Conservation (phyloP, 2,888 invertebrate species). For the Busseola fusca region DNA sequence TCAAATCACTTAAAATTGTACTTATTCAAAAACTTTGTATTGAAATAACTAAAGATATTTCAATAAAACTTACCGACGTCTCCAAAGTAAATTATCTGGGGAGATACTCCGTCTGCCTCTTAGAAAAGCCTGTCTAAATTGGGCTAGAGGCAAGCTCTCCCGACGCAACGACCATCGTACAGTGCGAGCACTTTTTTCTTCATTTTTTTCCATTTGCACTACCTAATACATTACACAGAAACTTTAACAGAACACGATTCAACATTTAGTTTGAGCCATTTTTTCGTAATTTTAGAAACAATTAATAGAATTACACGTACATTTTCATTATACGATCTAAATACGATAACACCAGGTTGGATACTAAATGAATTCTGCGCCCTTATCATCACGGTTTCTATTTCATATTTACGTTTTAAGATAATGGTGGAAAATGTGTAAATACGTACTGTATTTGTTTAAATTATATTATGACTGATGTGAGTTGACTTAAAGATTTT, state of each 20-base stretch:
- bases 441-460: constrained; percentile 61
- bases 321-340: constrained; percentile 46
- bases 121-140: constrained; percentile 77
- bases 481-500: constrained; percentile 34
- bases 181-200: constrained; percentile 53
- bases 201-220: constrained; percentile 63
- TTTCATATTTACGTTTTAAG: constrained; percentile 70
- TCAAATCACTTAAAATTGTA: constrained; percentile 3
- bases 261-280: constrained; percentile 45
- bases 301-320: constrained; percentile 42
- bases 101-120: constrained; percentile 75
- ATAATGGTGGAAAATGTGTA: constrained; percentile 61
- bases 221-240: constrained; percentile 42
- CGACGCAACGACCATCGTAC: constrained; percentile 77
- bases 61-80: constrained; percentile 76
- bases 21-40: background rate
- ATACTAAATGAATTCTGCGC: constrained; percentile 60
- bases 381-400: constrained; percentile 64
- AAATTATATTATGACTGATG: constrained; percentile 54
- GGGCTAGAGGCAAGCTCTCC: constrained; percentile 81
- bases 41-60: background rate
- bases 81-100: constrained; percentile 72
- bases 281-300: constrained; percentile 15
- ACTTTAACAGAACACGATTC: constrained; percentile 21
- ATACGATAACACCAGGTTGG: constrained; percentile 47